phyloP scores from a whole-genome alignment of 2,797 vertebrate species.

The Characodon lateralis region DNA sequence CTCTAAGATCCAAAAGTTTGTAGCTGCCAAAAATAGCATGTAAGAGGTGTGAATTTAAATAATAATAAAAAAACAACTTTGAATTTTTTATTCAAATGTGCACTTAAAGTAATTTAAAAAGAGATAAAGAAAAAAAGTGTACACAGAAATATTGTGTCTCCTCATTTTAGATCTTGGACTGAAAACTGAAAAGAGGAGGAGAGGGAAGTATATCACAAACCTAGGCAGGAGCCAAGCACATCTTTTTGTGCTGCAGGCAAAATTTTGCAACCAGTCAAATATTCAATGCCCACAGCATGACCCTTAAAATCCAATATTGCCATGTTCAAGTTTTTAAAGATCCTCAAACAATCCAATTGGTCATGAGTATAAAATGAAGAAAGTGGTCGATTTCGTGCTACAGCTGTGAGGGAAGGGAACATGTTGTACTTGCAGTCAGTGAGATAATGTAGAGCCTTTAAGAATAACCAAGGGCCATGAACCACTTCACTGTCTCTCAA shows the following conservation, averaged over 20 bases:
- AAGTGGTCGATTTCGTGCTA: slow-evolving; percentile 3
- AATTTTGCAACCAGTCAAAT: background rate
- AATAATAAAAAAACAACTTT: background rate
- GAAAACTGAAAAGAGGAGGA: slow-evolving; percentile 18
- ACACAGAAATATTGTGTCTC: slow-evolving; percentile 9
- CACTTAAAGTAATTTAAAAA: too few species aligned
- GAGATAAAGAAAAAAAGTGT: background rate
- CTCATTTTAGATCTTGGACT: slow-evolving; percentile 8
- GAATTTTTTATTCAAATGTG: background rate
- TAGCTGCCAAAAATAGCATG: background rate
- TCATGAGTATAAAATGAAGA: slow-evolving; percentile 20
- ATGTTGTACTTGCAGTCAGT: accelerated
- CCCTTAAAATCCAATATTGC: slow-evolving; percentile 21
- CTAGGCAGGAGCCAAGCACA: background rate
- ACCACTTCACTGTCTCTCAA: slow-evolving; percentile 8
- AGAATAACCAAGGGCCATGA: slow-evolving; percentile 41
- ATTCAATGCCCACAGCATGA: slow-evolving; percentile 25
- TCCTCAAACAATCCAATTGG: slow-evolving; percentile 2
- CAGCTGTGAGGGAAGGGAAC: background rate
- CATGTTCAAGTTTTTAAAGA: too few species aligned
- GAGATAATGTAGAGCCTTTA: slow-evolving; percentile 7
- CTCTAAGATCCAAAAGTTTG: background rate
- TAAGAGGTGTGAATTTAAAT: too few species aligned
- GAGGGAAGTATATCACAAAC: background rate
- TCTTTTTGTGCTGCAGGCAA: background rate